Base-by-base conservation (phyloP, 2,113 vertebrate genomes). In the Phyllostomus discolor region DNA sequence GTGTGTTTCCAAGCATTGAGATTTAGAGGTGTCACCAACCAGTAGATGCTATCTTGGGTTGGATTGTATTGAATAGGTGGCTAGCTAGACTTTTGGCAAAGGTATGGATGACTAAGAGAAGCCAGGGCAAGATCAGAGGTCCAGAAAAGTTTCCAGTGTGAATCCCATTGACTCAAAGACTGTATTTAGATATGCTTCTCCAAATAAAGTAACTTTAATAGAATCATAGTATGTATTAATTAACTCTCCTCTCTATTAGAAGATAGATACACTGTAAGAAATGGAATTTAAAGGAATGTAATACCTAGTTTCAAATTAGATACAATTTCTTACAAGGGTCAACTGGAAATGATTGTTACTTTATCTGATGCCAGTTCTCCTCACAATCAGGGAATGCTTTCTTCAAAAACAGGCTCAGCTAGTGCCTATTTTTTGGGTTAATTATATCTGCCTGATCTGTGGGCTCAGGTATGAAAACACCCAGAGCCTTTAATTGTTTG, bases 101-200 rank as follows among this genome's bases (percentile, higher is more conserved):
- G 43, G 20, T 2, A 20, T 46, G 59, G 69, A 50, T 91, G 33
- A 67, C n/a, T 73, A 54, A 89, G 24, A 88, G 48, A 95, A 80
- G 43, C 81, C 8, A 85, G 59, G 46, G 67, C 7, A 91, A 43
- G 33, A 66, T 70, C 35, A 89, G 86, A 83, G 31, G 22, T 67
- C 46, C 38, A 91, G 86, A 70, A 75, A 66, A 83, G 4, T 93
- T 87, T 88, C n/a, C n/a, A 93, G 80, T 86, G 73, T 54, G 89
- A 93, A 92, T 82, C 73, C 33, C 15, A n/a, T 33, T 50, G 69
- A 76, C 31, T 64, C 41, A 78, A 15, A 79, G 28, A 86, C 38
- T 57, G 6, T 96, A 88, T 93, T 97, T 83, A 79, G 22, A 52
- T 95, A 59, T 46, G 15, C n/a, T 87, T 95, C 78, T 81, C 10